Percentiles rank a stretch among this genome's conserved stretches.
These are phyloP conservation scores for Patella ulyssiponensis DNA, from an alignment of 2,888 invertebrate genomes.

Conservation along the genomic window DNA sequence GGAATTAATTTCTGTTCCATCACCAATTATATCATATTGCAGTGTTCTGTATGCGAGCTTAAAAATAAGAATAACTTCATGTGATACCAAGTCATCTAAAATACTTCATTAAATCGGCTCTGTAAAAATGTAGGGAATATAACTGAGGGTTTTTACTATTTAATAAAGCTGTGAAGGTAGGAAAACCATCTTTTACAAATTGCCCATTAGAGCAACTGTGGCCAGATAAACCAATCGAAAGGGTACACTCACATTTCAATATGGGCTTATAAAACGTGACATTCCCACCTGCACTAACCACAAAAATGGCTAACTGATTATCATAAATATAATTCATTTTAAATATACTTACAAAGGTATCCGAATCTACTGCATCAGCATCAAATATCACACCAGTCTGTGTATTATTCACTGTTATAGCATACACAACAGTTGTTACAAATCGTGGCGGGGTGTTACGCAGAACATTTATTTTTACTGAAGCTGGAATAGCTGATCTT, in stretches of 20 bases:
- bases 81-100: too few relatives aligned
- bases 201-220: constrained; percentile 25
- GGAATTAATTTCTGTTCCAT: neutral
- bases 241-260: too few relatives aligned
- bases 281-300: neutral
- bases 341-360: constrained; percentile 23
- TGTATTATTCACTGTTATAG: neutral
- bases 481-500: neutral
- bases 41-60: neutral
- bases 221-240: constrained; percentile 16
- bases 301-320: neutral
- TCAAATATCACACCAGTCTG: constrained; percentile 6
- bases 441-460: neutral
- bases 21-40: constrained; percentile 1
- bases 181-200: constrained; percentile 37
- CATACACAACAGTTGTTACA: neutral
- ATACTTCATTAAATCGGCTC: too few relatives aligned
- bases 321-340: neutral
- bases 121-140: too few relatives aligned
- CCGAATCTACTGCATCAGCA: constrained; percentile 21
- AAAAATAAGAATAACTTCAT: too few relatives aligned
- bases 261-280: too few relatives aligned
- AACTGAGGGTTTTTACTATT: too few relatives aligned
- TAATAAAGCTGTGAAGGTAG: neutral
- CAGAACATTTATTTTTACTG: neutral